Evolutionary conservation across 1,140 invertebrate species (phyloP), one percentile per base, ranked within the genome.

Genomic region (Pachyrhynchus sulphureomaculatus): DNA sequence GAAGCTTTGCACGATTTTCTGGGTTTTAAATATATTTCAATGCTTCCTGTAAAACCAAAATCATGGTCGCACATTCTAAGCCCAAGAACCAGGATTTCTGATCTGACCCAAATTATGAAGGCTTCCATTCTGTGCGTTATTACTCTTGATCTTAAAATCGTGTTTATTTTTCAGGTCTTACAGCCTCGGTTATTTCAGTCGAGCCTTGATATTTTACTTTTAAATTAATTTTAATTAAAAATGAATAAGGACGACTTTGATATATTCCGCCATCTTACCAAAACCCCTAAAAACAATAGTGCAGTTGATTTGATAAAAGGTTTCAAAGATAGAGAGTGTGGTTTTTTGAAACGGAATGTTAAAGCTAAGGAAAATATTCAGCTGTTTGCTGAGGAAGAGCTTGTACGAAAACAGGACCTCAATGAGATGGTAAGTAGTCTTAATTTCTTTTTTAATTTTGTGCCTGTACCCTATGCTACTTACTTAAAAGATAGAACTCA

Each of bases 331-430:
- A 48, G 70, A 21, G 56, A 52, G 36, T 15, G 61, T 21, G 65
- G 65, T 8, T 21, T 37, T 55, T 15, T 53, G 1, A 59, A 52
- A 33, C 66, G 54, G 36, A 62, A 65, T 41, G 51, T 47, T 15
- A 59, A 29, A 37, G 42, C 44, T 42, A 66, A 52, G 37, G 65
- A 67, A 41, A 59, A 63, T 59, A 69, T 83, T 23, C 75, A 82
- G 62, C 69, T 75, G 6, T 76, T 76, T 66, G 82, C 82, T 23
- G 83, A 84, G 72, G 78, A 78, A 53, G 75, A 79, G 57, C 73
- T 84, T 49, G 76, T 83, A 20, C 60, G 74, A 17, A 83, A 82
- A 52, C 68, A 76, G 20, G 55, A 68, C 6, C 76, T 79, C 56
- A 73, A 76, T 41, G 82, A 83, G 75, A 70, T 82, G 77, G 82